Base-by-base conservation (phyloP, 2,888 invertebrate species). In the Icerya purchasi region DNA sequence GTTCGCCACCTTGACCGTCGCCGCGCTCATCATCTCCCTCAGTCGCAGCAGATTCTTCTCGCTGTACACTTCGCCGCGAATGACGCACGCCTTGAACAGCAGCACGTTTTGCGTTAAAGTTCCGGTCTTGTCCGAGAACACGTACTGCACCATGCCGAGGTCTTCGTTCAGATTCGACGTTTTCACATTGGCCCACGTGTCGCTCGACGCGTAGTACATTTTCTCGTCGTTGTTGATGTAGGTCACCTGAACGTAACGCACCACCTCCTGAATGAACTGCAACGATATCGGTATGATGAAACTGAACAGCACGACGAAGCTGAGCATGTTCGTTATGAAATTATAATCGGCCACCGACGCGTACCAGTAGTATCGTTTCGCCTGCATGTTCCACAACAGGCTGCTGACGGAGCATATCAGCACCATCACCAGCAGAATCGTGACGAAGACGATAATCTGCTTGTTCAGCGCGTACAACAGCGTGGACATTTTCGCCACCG, bases 51-150 rank as follows among this genome's bases (percentile, higher is more conserved):
- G 14, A 36, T 36, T 36, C 14, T 36, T 14, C 21, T 56, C 36
- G 68, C 84, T 83, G 70, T 91, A 96, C 72, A 96, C 92, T 51
- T 83, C 79, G 0, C 92, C 94, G 22, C 82, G 84, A 23, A 96
- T 83, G 2, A 87, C 82, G 69, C 94, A 96, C 56, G 87, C 78
- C 60, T 90, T 80, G 73, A 97, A 97, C 68, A 93, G 80, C 96
- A 97, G 97, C 72, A 90, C 85, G 72, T 97, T 97, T 73, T 96
- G 94, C 1, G 97, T 97, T 60, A 97, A 74, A 1, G 97, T 97
- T 3, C 97, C 97, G 1, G 97, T 97, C 74, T 97, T 97, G 72
- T 97, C 97, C 10, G 90, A 91, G 74, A 97, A 96, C 64, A 97
- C 79, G 69, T 96, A 94, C 68, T 90, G 85, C 56, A 88, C 78